Evolutionary conservation across 2,797 vertebrate species (phyloP), one percentile per base, ranked within the genome.

Genomic region (Lindbergichthys nudifrons): DNA sequence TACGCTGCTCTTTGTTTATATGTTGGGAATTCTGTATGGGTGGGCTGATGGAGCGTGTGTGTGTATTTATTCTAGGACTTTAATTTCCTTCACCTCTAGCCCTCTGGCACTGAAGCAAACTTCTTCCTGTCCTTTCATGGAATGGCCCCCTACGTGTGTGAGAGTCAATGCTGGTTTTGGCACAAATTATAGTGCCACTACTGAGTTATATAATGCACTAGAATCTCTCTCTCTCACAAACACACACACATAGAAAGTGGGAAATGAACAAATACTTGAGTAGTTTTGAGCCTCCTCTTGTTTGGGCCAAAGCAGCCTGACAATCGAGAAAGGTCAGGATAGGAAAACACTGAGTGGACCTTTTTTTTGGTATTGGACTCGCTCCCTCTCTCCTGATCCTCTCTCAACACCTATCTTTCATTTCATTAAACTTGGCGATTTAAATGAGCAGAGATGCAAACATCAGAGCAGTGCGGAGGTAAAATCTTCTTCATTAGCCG

Each of bases 271-370:
- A 67, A 71, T 82, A 53, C 26, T 66, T 61, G 21, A 65, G 53
- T 71, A 59, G 70, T 62, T 70, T 72, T 75, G 82, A 83, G 82
- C 64, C 80, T 86, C 82, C 74, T 86, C 86, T 84, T 77, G 77
- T 90, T 82, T 36, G 77, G 63, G 78, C 75, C 73, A 48, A 54
- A 68, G 56, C 79, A 65, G 80, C 75, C 82, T 85, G 60, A 69
- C 41, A 80, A 79, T 77, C 66, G 62, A 80, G 63, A 43, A 70
- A 46, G 77, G 48, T 82, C 68, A 50, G 58, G 80, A 82, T 32
- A 76, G 84, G 84, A 90, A 87, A 89, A 70, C 73, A 90, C 90
- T 85, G 85, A 84, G 79, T 43, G 65, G 54, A 59, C 57, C 78
- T 83, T 70, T 84, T 88, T 82, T 81, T 79, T 56, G 26, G 61